Evolutionary conservation across 2,797 vertebrate species (phyloP).

Genomic region (Mus spretus): DNA sequence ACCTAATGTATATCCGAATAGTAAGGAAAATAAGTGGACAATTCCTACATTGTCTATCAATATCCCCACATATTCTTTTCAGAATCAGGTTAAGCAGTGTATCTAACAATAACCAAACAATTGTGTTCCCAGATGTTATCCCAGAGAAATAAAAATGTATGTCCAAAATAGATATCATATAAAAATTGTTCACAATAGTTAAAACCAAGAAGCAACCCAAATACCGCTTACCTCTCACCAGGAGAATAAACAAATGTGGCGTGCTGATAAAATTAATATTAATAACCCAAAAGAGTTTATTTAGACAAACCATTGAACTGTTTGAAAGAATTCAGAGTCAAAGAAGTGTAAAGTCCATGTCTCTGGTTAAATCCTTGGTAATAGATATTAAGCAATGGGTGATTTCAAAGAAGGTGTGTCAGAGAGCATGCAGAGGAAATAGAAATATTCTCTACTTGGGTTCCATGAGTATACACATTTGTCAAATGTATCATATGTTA

Average conservation of each 20-base stretch:
- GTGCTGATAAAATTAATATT: background rate
- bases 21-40: background rate
- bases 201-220: conserved; percentile 38
- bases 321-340: conserved; percentile 19
- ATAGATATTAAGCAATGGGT: background rate
- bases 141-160: conserved; percentile 49
- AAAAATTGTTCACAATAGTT: conserved; percentile 21
- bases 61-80: background rate
- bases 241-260: conserved; percentile 20
- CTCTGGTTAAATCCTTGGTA: background rate
- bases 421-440: background rate
- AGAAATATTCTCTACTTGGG: background rate
- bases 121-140: background rate
- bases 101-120: background rate
- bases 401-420: background rate
- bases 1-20: background rate
- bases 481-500: background rate
- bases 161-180: background rate
- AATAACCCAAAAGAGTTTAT: conserved; percentile 7
- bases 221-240: background rate
- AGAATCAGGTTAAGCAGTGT: background rate
- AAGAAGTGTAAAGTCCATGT: background rate
- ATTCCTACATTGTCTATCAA: background rate
- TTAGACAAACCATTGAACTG: background rate
- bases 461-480: background rate